phyloP scores from a whole-genome alignment of 2,797 vertebrate species.

The Betta splendens region DNA sequence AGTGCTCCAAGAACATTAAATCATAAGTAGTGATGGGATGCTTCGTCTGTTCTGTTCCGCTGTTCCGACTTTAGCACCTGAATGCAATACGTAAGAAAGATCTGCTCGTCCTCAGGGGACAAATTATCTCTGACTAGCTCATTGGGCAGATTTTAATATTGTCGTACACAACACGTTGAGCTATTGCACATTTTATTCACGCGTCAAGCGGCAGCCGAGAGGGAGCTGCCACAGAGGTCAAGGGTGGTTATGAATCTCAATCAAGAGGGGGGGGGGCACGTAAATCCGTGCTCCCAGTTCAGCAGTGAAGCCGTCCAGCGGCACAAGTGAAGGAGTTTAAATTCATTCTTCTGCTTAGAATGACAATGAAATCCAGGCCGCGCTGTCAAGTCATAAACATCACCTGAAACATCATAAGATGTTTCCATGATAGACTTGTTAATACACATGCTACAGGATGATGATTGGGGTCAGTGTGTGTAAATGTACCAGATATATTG shows the following conservation, averaged over 20 bases:
- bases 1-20: constrained; percentile 35
- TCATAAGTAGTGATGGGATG: constrained; percentile 10
- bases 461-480: too few species aligned
- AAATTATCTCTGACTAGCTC: constrained; percentile 6
- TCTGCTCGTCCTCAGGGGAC: constrained; percentile 3
- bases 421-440: too few species aligned
- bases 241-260: constrained; percentile 18
- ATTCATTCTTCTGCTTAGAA: constrained; percentile 12
- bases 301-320: not conserved
- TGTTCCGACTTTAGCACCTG: constrained; percentile 7
- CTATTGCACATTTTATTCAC: constrained; percentile 8
- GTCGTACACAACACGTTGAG: not conserved
- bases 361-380: not conserved
- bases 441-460: too few species aligned
- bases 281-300: not conserved
- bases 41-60: constrained; percentile 14
- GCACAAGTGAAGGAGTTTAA: not conserved
- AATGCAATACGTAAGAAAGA: constrained; percentile 11
- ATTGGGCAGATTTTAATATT: not conserved
- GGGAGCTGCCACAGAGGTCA: constrained; percentile 14
- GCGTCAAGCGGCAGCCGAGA: not conserved
- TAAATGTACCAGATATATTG: too few species aligned
- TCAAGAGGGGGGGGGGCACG: constrained; percentile 4
- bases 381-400: too few species aligned
- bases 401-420: too few species aligned